Conservation (phyloP, 2,797 vertebrate species). For the Gymnothorax reevesii region DNA sequence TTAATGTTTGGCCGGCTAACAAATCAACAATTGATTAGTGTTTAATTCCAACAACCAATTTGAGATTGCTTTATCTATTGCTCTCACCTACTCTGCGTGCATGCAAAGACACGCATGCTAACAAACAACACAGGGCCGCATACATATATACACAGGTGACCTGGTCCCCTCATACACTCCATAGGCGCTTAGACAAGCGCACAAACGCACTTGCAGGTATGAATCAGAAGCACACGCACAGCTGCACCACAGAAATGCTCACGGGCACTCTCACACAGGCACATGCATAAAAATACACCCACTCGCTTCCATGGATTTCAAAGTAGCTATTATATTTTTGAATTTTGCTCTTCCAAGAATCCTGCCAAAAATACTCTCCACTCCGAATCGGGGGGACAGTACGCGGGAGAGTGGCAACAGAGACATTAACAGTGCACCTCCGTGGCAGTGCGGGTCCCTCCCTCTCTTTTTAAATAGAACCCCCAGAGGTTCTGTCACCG, state of each 20-base stretch:
- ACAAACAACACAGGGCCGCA: background rate
- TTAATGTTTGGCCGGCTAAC: background rate
- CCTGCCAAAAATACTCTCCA: conserved; percentile 30
- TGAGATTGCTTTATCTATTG: conserved; percentile 19
- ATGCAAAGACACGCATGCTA: background rate
- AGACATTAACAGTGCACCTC: conserved; percentile 53
- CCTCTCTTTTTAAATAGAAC: conserved; percentile 62
- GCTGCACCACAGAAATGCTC: no score
- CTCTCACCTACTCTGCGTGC: background rate
- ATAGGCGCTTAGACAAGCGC: conserved; percentile 7
- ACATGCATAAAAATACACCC: background rate
- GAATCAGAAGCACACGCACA: background rate
- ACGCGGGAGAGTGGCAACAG: conserved; percentile 52
- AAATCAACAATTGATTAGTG: conserved; percentile 20
- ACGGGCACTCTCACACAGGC: background rate
- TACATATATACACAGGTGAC: background rate
- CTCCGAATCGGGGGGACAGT: conserved; percentile 24
- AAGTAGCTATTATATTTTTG: conserved; percentile 42
- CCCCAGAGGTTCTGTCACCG: conserved; percentile 65
- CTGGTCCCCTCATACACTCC: background rate
- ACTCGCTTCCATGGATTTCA: background rate
- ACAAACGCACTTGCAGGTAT: no score
- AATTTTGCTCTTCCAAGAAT: conserved; percentile 38
- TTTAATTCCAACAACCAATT: conserved; percentile 21
- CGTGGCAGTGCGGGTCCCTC: conserved; percentile 39